Evolutionary conservation across 2,113 vertebrate genomes (phyloP), one percentile per base, ranked within the genome.

Genomic region (Marmota flaviventris): DNA sequence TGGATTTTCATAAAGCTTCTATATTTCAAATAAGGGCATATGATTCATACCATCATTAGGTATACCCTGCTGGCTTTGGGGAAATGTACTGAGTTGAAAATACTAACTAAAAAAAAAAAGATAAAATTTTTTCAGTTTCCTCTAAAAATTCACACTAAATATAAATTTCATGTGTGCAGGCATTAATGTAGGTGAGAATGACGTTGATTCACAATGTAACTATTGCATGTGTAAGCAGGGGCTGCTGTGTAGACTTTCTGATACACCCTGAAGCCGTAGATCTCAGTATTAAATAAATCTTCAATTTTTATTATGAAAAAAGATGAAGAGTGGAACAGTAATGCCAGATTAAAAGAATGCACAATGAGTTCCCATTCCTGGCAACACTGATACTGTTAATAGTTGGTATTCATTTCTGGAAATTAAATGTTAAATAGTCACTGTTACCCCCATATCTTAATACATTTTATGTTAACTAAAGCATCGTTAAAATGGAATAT

Each of bases 341-440:
- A 39, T 89, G 76, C 90, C 84, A 92, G 56, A 79, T 87, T 90
- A 79, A 93, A 92, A 63, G 22, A 86, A 75, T 37, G 79, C 16
- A 34, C 42, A 58, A 48, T 65, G 61, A 76, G 63, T 77, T 89
- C 95, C 32, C 25, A 85, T 96, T 93, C 45, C 18, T 85, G 45
- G 69, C 29, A 97, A 91, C 37, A 51, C 24, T 48, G 58, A 83
- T 73, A 34, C 45, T 53, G 67, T 85, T 93, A 96, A 91, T 56
- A 91, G 48, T 67, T 42, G 2, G 48, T 81, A 93, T 85, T 93
- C 37, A 77, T 37, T 91, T 93, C 73, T 93, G 53, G 37, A 91
- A 94, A 89, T 94, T 87, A 79, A 95, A 91, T 18, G 65, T 89
- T 93, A 96, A 85, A 61, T 42, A 76, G 76, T 96, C 58, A 90